Evolutionary conservation across 2,797 vertebrate species (phyloP).

Genomic region (Lepilemur septentrionalis): DNA sequence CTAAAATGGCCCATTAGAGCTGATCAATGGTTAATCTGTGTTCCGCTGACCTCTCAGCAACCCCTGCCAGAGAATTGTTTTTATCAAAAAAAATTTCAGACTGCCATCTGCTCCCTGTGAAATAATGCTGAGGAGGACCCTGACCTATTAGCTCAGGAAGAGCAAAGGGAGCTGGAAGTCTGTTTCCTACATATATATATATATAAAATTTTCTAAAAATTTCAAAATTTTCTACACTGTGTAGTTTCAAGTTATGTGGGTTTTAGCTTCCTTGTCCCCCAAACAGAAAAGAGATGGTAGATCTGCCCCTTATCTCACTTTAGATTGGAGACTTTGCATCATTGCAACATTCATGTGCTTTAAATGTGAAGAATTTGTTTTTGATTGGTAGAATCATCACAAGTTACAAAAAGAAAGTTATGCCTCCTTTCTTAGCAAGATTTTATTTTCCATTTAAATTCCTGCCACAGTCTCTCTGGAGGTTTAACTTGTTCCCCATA

Average conservation of each 20-base stretch:
- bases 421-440: not conserved
- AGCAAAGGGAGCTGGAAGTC: constrained; percentile 7
- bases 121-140: constrained; percentile 74
- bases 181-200: not conserved
- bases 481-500: not conserved
- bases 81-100: constrained; percentile 84
- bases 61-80: constrained; percentile 82
- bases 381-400: not conserved
- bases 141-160: not conserved
- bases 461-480: not conserved
- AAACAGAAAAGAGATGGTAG: not conserved
- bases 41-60: constrained; percentile 81
- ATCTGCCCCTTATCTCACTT: not conserved
- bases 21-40: constrained; percentile 89
- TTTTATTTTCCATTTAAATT: constrained; percentile 34
- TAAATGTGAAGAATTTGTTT: not conserved
- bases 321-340: not conserved
- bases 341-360: not conserved
- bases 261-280: not conserved
- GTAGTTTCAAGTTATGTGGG: not conserved
- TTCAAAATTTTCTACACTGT: not conserved
- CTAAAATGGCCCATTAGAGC: constrained; percentile 85
- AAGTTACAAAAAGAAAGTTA: not conserved
- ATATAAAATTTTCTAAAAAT: too few species aligned
- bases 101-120: constrained; percentile 81